Evolutionary conservation across 2,888 invertebrate genomes (phyloP), one percentile per base, ranked within the genome.

Genomic region (Caenorhabditis parvicauda): DNA sequence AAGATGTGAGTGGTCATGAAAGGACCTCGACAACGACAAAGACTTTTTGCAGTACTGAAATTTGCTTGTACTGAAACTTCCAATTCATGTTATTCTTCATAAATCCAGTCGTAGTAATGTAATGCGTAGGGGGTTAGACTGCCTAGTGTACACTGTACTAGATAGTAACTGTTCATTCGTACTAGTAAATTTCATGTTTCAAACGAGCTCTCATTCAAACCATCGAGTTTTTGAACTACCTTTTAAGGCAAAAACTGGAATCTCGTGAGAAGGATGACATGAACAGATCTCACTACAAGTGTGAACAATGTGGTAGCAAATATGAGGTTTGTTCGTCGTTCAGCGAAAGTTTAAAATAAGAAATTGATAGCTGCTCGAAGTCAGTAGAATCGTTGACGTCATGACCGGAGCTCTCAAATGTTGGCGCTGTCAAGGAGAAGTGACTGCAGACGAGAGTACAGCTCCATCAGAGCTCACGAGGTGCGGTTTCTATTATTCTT

Each of bases 261-360:
- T 59, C 69, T 6, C 55, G 71, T 9, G 80, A 80, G 53, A 74
- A 80, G 50, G 70, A 70, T 45, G 69, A 74, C 53, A 69, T 72
- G 9, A 74, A 77, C 44, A 67, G 65, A 35, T 74, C 76, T 2
- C 59, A 64, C 29, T 81, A 75, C 59, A 70, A 72, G 28, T 80
- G 80, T 51, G 49, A 56, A 3, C 47, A 47, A 14, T 80, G 80
- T 52, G 45, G 48, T 1, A 56, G 60, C 25, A 56, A 70, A 17
- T 80, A 76, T 62, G 74, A 77, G 41, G 75, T 65, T 17, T 38
- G 63, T 14, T 41, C 25, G 28, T 48, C 21, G 35, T 21, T 14
- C 3, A 9, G 5, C 4, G 22, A 46, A 46, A 46, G 2, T 14
- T 35, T 28, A 5, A 22, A 19, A n/a, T 9, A 12, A 5, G 19